Evolutionary conservation across 2,113 vertebrate genomes (phyloP).

Genomic region (Tamias sibiricus): DNA sequence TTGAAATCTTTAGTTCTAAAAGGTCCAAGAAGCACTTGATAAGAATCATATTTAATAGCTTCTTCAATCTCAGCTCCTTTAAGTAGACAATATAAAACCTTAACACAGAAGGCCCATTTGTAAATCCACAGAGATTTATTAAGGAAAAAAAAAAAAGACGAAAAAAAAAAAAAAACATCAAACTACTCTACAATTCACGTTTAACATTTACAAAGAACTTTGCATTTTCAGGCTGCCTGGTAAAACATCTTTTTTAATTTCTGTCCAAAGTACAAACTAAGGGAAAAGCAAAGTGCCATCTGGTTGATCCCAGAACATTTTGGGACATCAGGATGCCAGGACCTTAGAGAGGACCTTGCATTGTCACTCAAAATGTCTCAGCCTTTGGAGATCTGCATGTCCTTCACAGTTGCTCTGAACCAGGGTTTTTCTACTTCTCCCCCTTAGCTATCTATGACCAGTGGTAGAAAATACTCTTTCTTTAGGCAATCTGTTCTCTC

Average conservation of each 20-base stretch:
- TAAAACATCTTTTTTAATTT: slow-evolving; percentile 24
- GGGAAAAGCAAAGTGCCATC: not conserved
- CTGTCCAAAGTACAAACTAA: not conserved
- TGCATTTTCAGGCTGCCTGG: slow-evolving; percentile 19
- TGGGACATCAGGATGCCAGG: not conserved
- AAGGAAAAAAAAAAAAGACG: no score
- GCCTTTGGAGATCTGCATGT: not conserved
- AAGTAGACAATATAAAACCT: slow-evolving; percentile 28
- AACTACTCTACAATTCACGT: not conserved
- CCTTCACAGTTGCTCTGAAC: not conserved
- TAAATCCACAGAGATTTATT: slow-evolving; percentile 21
- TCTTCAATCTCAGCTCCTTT: slow-evolving; percentile 45
- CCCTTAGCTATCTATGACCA: not conserved
- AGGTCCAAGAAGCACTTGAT: slow-evolving; percentile 40
- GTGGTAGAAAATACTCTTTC: not conserved
- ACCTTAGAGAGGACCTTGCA: not conserved
- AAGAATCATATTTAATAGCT: slow-evolving; percentile 32
- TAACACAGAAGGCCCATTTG: not conserved
- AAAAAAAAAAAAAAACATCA: not conserved
- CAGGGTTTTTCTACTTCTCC: not conserved
- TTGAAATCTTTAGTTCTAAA: slow-evolving; percentile 17
- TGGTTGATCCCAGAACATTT: slow-evolving; percentile 3
- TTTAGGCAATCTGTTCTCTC: not conserved
- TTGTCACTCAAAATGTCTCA: not conserved
- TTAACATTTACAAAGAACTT: slow-evolving; percentile 33